Percentiles rank a stretch among this genome's conserved stretches.
Evolutionary conservation across 2,888 invertebrate genomes (phyloP).

Genomic region (Brachycybe producta): DNA sequence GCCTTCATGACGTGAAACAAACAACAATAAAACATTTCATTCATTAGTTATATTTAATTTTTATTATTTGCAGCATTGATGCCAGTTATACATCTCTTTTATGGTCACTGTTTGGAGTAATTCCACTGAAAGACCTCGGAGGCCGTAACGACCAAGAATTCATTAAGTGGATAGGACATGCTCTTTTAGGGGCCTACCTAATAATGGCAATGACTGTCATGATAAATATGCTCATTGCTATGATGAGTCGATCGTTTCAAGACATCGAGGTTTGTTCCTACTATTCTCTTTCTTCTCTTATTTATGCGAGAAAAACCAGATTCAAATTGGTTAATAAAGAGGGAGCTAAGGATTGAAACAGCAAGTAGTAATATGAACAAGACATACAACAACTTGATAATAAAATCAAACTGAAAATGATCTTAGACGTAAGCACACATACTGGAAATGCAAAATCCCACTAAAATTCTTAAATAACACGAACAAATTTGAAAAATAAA

Average conservation of each 20-base stretch:
- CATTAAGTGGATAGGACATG: conserved; percentile 35
- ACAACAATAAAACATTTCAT: not conserved
- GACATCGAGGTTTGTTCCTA: conserved; percentile 39
- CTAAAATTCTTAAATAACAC: no score
- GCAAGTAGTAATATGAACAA: conserved; percentile 39
- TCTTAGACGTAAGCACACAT: no score
- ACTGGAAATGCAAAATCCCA: no score
- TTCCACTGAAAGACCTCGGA: conserved; percentile 33
- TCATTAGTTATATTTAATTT: not conserved
- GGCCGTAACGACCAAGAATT: conserved; percentile 30
- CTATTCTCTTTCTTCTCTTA: not conserved
- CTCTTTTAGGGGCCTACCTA: conserved; percentile 37
- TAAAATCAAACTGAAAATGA: no score
- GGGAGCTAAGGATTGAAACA: conserved; percentile 35
- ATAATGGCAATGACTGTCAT: conserved; percentile 39
- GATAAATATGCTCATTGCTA: conserved; percentile 40
- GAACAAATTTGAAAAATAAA: no score
- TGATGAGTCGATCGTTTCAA: conserved; percentile 40
- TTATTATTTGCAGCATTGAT: conserved; percentile 23
- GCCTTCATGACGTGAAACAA: conserved; percentile 32
- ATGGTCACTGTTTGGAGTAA: conserved; percentile 38
- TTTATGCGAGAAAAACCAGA: not conserved
- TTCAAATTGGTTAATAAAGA: conserved; percentile 26
- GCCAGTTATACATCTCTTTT: conserved; percentile 31
- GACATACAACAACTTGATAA: conserved; percentile 38